Conservation (phyloP, 2,888 invertebrate species). For the Argynnis bischoffii region DNA sequence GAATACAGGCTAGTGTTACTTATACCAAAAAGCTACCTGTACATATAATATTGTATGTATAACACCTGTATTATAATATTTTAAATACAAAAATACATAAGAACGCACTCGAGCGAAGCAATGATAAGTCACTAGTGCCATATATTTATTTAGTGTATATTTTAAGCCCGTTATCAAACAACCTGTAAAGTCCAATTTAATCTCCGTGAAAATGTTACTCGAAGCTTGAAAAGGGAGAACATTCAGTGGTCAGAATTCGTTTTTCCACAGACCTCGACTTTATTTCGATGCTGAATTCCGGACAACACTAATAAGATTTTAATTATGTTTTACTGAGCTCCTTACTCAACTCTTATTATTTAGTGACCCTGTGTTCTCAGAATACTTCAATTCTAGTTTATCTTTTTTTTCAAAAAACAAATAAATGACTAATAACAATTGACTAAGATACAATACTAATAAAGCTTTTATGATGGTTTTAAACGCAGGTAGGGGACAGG, state of each 20-base stretch:
- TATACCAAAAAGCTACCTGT: no score
- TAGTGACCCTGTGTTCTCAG: constrained; percentile 1
- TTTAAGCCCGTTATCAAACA: constrained; percentile 39
- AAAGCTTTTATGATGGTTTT: no score
- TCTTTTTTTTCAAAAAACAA: background rate
- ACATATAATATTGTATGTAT: no score
- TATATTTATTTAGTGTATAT: background rate
- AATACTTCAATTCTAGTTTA: background rate
- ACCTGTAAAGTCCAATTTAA: constrained; percentile 54
- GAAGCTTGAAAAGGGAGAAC: constrained; percentile 26
- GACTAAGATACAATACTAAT: no score
- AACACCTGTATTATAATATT: no score
- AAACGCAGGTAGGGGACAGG: no score
- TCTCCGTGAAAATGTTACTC: constrained; percentile 44
- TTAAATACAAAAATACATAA: no score
- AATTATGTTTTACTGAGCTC: constrained; percentile 18
- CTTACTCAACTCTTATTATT: constrained; percentile 7
- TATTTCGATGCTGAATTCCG: constrained; percentile 6
- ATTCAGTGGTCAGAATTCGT: constrained; percentile 60
- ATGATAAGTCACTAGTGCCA: no score
- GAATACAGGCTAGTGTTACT: no score
- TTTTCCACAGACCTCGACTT: constrained; percentile 58
- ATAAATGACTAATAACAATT: no score
- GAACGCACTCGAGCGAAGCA: no score
- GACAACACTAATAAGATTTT: constrained; percentile 31